phyloP scores from a whole-genome alignment of 2,113 vertebrate species.

The Myiozetetes cayanensis region DNA sequence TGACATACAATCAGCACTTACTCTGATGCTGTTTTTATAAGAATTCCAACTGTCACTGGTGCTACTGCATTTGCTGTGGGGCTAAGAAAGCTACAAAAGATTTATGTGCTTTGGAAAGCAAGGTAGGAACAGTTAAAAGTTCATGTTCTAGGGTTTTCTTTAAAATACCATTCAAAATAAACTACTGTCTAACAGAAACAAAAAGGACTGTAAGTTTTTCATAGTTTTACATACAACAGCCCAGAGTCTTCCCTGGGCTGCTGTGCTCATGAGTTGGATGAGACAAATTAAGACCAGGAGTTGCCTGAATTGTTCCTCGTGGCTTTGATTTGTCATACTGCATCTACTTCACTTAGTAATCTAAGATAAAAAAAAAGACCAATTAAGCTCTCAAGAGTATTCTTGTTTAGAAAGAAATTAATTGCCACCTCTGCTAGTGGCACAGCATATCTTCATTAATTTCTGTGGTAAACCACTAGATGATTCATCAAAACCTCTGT shows the following conservation, averaged over 20 bases:
- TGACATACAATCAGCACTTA: neutral
- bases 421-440: neutral
- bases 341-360: neutral
- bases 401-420: neutral
- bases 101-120: slow-evolving; percentile 23
- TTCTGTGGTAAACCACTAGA: neutral
- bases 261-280: neutral
- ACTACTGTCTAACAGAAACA: neutral
- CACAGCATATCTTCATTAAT: neutral
- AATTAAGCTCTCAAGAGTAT: neutral
- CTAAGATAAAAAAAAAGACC: neutral
- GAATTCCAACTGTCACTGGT: slow-evolving; percentile 14
- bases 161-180: neutral
- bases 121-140: neutral
- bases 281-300: accelerated
- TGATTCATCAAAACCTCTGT: neutral
- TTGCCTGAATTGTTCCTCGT: neutral
- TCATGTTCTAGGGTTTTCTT: neutral
- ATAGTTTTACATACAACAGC: neutral
- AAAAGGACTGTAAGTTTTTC: neutral
- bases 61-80: neutral
- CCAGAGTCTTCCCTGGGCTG: neutral
- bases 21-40: slow-evolving; percentile 32
- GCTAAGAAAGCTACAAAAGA: slow-evolving; percentile 31
- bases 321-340: neutral